These are phyloP conservation scores for Nephrocerus scutellatus DNA, from an alignment of 2,888 invertebrate species.

Conservation along the genomic window DNA sequence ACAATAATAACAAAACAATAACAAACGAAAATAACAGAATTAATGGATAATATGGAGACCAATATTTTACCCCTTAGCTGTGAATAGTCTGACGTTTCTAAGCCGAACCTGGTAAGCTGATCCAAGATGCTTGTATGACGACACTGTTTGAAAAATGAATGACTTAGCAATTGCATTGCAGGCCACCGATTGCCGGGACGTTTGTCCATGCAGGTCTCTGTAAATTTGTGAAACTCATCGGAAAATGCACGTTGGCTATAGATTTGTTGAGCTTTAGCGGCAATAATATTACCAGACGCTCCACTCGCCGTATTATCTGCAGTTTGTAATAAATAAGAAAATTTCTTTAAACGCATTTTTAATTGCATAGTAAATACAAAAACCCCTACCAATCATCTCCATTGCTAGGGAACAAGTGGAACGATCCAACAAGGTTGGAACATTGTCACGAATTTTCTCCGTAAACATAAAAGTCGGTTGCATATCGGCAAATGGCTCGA, in stretches of 20 bases:
- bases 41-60: too few species aligned
- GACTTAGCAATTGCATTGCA: constrained; percentile 61
- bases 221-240: constrained; percentile 70
- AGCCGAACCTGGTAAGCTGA: constrained; percentile 35
- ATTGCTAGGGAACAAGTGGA: constrained; percentile 57
- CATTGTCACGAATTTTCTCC: constrained; percentile 72
- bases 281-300: too few species aligned
- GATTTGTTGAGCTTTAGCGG: constrained; percentile 45
- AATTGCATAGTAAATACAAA: too few species aligned
- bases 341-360: too few species aligned
- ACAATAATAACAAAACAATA: too few species aligned
- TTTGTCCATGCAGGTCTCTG: constrained; percentile 63
- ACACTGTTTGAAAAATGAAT: constrained; percentile 69
- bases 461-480: constrained; percentile 84
- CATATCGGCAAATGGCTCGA: constrained; percentile 79
- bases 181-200: constrained; percentile 64
- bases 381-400: constrained; percentile 39
- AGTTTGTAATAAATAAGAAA: constrained; percentile 1
- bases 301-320: constrained; percentile 37
- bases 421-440: constrained; percentile 68
- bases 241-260: constrained; percentile 61
- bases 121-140: constrained; percentile 40
- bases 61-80: constrained; percentile 34
- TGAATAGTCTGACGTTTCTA: constrained; percentile 34
- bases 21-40: too few species aligned